Evolutionary conservation across 2,113 vertebrate genomes (phyloP), one percentile per base, ranked within the genome.

Genomic region (Paraplagusia blochii): DNA sequence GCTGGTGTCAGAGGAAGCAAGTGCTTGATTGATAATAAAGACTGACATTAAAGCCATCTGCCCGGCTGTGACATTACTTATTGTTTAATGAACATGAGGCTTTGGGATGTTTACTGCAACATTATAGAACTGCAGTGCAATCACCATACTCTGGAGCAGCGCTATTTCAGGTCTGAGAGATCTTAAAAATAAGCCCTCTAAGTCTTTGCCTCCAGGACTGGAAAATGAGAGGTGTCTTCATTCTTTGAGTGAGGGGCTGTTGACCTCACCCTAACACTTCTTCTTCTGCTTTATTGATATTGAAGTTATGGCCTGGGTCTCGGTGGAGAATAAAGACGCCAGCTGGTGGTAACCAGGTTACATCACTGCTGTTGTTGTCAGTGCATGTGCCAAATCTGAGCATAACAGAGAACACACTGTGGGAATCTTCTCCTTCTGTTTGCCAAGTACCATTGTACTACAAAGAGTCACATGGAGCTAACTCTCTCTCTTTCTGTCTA

Each of bases 321-420:
- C 79, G 77, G 83, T 85, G 47, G 64, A 74, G 77, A 83, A 85
- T 63, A 64, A 64, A 69, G 68, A 80, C 87, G 85, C 84, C 85
- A 83, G 82, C 72, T 72, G 56, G 86, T 83, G 82, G 90, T 90
- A 91, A 89, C 89, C 85, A 88, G 89, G 90, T 89, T 88, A 91
- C 88, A 83, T 84, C 85, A 81, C 83, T 85, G 86, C 87, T 92
- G 81, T 90, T 91, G 85, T 91, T 91, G 83, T 89, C 87, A 86
- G 79, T 71, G 56, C 65, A 40, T 61, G 69, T 84, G 89, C 86
- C 87, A 89, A 84, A 80, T 88, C 88, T 90, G 82, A 71, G 83
- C 79, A 58, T 78, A 82, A 86, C 78, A 79, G 76, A 84, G 76
- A 81, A 75, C 85, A 84, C 73, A 73, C 80, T 83, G 74, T 76